Evolutionary conservation across 2,113 vertebrate genomes (phyloP).

Genomic region (Lepidothrix coronata): DNA sequence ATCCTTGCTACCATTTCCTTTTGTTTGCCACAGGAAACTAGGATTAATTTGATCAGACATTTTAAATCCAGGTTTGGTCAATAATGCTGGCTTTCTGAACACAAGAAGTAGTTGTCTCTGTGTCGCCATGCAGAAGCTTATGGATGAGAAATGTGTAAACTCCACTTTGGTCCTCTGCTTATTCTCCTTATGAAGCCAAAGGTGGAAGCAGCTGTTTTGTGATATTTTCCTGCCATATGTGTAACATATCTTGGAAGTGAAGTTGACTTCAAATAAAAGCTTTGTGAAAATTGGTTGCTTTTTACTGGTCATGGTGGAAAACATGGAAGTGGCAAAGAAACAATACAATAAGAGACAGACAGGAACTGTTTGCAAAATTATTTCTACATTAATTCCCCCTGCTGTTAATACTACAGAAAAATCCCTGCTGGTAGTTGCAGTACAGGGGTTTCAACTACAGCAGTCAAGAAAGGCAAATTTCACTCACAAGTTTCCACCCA

Average conservation of each 20-base stretch:
- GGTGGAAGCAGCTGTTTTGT: not conserved
- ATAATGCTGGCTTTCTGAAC: not conserved
- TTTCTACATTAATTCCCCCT: not conserved
- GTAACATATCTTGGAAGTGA: not conserved
- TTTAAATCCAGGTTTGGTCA: not conserved
- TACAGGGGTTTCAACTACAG: not conserved
- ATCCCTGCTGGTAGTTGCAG: not conserved
- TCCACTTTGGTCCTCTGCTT: not conserved
- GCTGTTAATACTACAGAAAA: not conserved
- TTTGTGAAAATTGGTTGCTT: not conserved
- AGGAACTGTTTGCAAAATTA: not conserved
- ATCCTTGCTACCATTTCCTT: not conserved
- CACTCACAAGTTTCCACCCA: not conserved
- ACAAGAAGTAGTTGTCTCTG: not conserved
- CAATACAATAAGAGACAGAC: not conserved
- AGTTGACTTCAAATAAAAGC: not conserved
- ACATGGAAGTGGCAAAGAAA: not conserved
- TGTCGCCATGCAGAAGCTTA: not conserved
- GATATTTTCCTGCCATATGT: not conserved
- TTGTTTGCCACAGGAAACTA: not conserved
- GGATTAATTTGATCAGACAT: not conserved
- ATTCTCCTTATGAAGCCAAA: not conserved
- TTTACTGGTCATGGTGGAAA: not conserved
- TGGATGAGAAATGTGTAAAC: not conserved
- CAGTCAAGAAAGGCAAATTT: not conserved